Evolutionary conservation across 2,888 invertebrate genomes (phyloP).

Genomic region (Lycia hirtaria): DNA sequence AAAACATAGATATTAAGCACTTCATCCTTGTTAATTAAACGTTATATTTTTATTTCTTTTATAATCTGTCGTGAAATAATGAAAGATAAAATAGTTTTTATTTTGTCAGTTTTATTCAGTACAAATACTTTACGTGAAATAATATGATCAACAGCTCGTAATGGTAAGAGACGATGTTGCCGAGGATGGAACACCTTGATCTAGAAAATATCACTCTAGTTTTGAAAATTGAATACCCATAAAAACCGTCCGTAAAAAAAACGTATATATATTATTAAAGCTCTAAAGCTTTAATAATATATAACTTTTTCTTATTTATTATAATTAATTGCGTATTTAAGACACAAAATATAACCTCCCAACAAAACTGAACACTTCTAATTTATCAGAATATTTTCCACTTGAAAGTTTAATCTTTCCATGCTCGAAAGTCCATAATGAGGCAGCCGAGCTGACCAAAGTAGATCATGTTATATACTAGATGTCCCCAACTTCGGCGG

Average conservation of each 20-base stretch:
- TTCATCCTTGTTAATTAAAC: conserved; percentile 13
- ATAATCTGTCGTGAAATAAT: not conserved
- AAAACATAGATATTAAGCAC: conserved; percentile 14
- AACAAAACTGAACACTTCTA: not conserved
- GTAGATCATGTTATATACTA: conserved; percentile 34
- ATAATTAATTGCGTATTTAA: too few species aligned
- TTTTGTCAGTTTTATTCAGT: too few species aligned
- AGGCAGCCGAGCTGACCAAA: conserved; percentile 38
- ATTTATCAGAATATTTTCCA: conserved; percentile 1
- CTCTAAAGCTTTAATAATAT: too few species aligned
- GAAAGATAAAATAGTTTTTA: not conserved
- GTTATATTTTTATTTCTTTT: conserved; percentile 8
- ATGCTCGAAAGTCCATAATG: conserved; percentile 24
- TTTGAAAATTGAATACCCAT: too few species aligned
- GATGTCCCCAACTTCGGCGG: conserved; percentile 34
- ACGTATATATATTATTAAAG: too few species aligned
- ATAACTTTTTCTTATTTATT: too few species aligned
- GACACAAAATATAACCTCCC: not conserved
- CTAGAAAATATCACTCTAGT: too few species aligned
- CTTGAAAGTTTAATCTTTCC: conserved; percentile 25
- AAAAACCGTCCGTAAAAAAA: too few species aligned
- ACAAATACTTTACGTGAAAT: too few species aligned
- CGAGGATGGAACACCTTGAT: too few species aligned
- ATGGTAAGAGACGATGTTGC: too few species aligned
- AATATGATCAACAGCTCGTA: too few species aligned